A percentile compares a stretch with the other conserved stretches of the same genome.
These are phyloP conservation scores for Liodrosophila aerea DNA, from an alignment of 2,888 invertebrate species.

Conservation along the genomic window DNA sequence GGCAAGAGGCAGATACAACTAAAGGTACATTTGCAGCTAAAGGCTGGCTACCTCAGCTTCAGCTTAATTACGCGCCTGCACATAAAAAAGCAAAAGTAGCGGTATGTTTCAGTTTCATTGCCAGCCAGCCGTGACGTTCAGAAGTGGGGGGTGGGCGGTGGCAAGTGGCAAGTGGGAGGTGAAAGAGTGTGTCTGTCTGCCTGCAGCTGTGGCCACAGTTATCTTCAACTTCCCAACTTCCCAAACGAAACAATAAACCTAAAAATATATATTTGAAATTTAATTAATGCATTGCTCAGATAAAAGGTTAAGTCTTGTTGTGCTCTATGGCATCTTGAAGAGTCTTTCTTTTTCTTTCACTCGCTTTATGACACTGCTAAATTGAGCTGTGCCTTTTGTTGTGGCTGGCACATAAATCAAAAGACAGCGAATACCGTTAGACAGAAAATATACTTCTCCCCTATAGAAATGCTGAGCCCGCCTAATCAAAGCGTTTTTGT, in stretches of 20 bases:
- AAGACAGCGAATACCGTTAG: constrained; percentile 36
- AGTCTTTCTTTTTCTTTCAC: constrained; percentile 7
- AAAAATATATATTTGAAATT: constrained; percentile 25
- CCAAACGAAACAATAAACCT: too few species aligned
- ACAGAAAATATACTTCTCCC: constrained; percentile 12
- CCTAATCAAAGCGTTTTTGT: constrained; percentile 55
- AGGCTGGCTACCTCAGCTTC: constrained; percentile 25
- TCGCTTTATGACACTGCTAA: constrained; percentile 28
- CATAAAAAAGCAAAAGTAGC: constrained; percentile 72
- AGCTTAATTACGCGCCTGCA: constrained; percentile 62
- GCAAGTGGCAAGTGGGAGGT: neutral
- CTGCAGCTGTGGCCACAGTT: constrained; percentile 1
- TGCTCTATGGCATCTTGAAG: constrained; percentile 16
- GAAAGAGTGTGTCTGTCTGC: constrained; percentile 7
- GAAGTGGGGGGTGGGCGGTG: neutral
- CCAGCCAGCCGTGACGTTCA: constrained; percentile 49
- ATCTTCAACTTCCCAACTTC: neutral
- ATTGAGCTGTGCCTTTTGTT: constrained; percentile 40
- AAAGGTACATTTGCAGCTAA: constrained; percentile 4
- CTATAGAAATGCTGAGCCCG: constrained; percentile 7
- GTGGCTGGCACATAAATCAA: constrained; percentile 45
- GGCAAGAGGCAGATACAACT: constrained; percentile 23
- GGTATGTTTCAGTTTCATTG: constrained; percentile 68
- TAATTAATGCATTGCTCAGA: constrained; percentile 33
- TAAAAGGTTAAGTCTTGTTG: constrained; percentile 24